Evolutionary conservation across 1,140 invertebrate species (phyloP).

Genomic region (Diabrotica virgifera): DNA sequence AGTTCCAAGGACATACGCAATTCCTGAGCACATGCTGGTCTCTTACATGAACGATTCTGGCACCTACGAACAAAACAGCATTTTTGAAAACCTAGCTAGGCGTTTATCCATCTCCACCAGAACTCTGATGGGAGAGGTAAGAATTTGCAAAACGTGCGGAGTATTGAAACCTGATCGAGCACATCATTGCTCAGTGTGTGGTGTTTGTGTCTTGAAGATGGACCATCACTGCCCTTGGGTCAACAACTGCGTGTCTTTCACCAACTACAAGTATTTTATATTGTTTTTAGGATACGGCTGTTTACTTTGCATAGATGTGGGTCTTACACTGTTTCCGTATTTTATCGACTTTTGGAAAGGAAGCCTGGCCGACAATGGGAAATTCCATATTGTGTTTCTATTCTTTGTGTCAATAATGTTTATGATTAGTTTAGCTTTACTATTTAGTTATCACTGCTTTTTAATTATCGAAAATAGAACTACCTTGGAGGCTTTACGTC

Average conservation of each 20-base stretch:
- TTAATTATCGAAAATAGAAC: slow-evolving; percentile 90
- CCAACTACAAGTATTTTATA: slow-evolving; percentile 98
- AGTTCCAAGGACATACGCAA: neutral
- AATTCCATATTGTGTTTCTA: slow-evolving; percentile 94
- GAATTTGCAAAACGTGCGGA: slow-evolving; percentile 7
- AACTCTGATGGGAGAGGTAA: neutral
- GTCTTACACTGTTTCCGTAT: too few species aligned
- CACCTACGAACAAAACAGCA: neutral
- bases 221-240: slow-evolving; percentile 99
- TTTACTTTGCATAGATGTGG: neutral
- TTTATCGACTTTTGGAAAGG: too few species aligned
- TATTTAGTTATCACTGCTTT: slow-evolving; percentile 95
- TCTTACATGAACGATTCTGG: neutral
- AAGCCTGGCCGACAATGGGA: slow-evolving; percentile 49
- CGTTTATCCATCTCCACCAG: neutral
- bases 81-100: neutral
- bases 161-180: slow-evolving; percentile 90
- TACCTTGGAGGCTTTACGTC: slow-evolving; percentile 94
- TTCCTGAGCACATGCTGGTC: neutral
- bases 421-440: slow-evolving; percentile 87
- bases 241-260: slow-evolving; percentile 96
- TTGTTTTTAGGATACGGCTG: slow-evolving; percentile 48
- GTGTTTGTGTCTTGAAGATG: slow-evolving; percentile 93
- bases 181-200: slow-evolving; percentile 95
- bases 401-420: slow-evolving; percentile 98